Percentiles rank a stretch among this genome's conserved stretches.
These are phyloP conservation scores for Creontiades dilutus DNA, from an alignment of 2,888 invertebrate species.

Conservation along the genomic window DNA sequence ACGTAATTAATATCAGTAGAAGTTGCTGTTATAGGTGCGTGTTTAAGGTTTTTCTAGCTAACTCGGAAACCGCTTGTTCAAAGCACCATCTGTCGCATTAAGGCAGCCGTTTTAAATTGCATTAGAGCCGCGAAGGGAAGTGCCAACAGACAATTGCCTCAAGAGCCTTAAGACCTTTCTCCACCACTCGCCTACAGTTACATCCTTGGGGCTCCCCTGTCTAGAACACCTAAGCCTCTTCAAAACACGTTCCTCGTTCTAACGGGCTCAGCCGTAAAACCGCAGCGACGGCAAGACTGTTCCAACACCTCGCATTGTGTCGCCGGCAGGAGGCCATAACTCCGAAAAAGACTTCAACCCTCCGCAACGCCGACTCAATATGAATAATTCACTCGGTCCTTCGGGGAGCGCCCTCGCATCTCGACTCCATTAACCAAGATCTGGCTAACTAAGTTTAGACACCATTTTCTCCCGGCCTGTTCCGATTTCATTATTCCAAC, in stretches of 20 bases:
- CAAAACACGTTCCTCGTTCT: not conserved
- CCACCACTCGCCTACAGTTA: not conserved
- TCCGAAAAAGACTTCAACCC: not conserved
- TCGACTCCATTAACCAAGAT: slow-evolving; percentile 37
- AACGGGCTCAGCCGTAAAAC: not conserved
- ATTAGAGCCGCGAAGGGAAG: not conserved
- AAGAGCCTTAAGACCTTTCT: not conserved
- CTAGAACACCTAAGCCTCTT: not conserved
- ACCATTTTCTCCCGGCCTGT: not conserved
- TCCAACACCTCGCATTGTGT: not conserved
- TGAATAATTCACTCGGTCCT: not conserved
- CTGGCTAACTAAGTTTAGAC: not conserved
- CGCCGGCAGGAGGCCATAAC: not conserved
- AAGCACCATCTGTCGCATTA: not conserved
- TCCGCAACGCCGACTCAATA: not conserved
- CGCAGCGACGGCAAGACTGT: not conserved
- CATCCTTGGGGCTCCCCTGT: not conserved
- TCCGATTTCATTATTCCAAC: too few species aligned
- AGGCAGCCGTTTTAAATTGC: not conserved
- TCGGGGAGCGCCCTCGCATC: not conserved
- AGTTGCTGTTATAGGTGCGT: not conserved
- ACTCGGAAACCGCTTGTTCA: not conserved
- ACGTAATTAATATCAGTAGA: too few species aligned
- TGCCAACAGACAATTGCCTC: not conserved
- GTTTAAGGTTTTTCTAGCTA: not conserved